Evolutionary conservation across 2,797 vertebrate species (phyloP).

Genomic region (Mormyrus proboscirostris): DNA sequence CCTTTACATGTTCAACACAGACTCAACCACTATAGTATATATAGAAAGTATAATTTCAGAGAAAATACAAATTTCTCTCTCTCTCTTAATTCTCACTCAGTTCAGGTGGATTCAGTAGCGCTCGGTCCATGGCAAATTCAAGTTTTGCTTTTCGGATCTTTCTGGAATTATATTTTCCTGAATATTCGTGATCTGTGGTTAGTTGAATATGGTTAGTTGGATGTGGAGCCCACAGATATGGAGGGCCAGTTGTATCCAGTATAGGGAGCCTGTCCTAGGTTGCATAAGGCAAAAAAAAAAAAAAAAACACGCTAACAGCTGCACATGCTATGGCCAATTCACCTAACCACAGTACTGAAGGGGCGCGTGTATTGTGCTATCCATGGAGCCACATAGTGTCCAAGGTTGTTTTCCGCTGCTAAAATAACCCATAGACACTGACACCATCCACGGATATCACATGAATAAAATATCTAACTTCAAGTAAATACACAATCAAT

Average conservation of each 20-base stretch:
- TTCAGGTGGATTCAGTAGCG: neutral
- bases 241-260: neutral
- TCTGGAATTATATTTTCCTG: neutral
- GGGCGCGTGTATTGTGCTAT: neutral
- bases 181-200: neutral
- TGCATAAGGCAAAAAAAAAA: neutral
- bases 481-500: neutral
- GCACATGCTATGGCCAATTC: neutral
- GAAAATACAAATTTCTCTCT: neutral
- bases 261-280: neutral
- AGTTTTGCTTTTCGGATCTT: neutral
- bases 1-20: neutral
- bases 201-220: neutral
- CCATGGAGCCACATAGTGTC: neutral
- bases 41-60: neutral
- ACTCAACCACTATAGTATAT: neutral
- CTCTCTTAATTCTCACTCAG: neutral
- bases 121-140: neutral
- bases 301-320: neutral
- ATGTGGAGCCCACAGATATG: neutral
- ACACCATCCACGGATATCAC: neutral
- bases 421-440: neutral
- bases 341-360: neutral
- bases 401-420: neutral
- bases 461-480: neutral